These are phyloP conservation scores for Dicranocentrus wangi DNA, from an alignment of 2,888 invertebrate genomes.

Conservation along the genomic window DNA sequence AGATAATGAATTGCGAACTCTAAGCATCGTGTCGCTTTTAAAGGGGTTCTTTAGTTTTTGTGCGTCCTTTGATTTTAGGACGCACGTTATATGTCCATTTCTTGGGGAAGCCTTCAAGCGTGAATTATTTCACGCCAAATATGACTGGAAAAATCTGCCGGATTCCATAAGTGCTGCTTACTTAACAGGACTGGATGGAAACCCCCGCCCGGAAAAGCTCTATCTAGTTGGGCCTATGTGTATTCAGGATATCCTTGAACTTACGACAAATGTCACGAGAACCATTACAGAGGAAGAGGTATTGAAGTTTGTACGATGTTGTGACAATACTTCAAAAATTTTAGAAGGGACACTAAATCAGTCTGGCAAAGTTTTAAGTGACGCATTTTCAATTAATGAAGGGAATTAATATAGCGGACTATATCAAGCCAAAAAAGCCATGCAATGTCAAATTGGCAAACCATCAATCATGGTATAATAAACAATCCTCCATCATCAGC, in stretches of 20 bases:
- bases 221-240: constrained; percentile 36
- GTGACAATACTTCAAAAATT: constrained; percentile 15
- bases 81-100: constrained; percentile 35
- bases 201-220: constrained; percentile 34
- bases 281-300: constrained; percentile 22
- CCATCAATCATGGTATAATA: too few relatives aligned
- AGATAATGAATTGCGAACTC: constrained; percentile 44
- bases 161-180: constrained; percentile 8
- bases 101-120: constrained; percentile 26
- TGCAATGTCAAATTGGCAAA: too few relatives aligned
- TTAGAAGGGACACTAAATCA: constrained; percentile 44
- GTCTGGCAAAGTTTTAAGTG: constrained; percentile 30
- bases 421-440: too few relatives aligned
- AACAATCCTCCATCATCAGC: too few relatives aligned
- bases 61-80: constrained; percentile 45
- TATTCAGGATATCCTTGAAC: constrained; percentile 42
- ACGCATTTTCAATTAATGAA: constrained; percentile 16
- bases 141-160: constrained; percentile 35
- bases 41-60: constrained; percentile 53
- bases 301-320: constrained; percentile 5
- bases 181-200: constrained; percentile 39
- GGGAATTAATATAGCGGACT: too few relatives aligned
- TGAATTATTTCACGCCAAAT: constrained; percentile 44
- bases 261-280: constrained; percentile 44
- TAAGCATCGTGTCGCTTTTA: constrained; percentile 50